These are phyloP conservation scores for Drosophila acutilabella DNA, from an alignment of 2,888 invertebrate species.

Conservation along the genomic window DNA sequence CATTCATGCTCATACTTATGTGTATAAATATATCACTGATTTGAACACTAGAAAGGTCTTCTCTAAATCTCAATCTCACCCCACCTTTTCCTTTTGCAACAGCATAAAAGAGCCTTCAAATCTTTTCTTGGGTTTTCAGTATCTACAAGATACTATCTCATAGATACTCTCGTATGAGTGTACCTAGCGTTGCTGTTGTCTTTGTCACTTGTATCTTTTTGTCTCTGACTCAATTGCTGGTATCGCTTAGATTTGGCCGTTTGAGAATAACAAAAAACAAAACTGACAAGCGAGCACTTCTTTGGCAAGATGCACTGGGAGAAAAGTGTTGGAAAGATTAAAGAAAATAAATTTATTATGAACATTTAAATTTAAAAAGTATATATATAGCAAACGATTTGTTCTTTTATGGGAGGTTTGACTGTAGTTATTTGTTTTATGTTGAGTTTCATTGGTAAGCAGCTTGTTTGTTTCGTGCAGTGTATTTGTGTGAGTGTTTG, in stretches of 20 bases:
- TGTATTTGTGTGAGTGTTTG: slow-evolving; percentile 18
- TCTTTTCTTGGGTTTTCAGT: slow-evolving; percentile 18
- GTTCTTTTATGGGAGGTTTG: too few relatives aligned
- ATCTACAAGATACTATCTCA: slow-evolving; percentile 30
- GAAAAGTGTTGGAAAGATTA: slow-evolving; percentile 4
- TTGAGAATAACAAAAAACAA: slow-evolving; percentile 36
- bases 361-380: not conserved
- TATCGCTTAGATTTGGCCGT: slow-evolving; percentile 75
- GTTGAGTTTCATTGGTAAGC: not conserved
- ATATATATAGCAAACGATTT: not conserved
- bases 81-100: slow-evolving; percentile 26
- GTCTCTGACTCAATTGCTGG: slow-evolving; percentile 72
- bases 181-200: slow-evolving; percentile 34
- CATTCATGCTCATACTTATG: slow-evolving; percentile 1
- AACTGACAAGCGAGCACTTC: slow-evolving; percentile 53
- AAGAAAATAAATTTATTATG: not conserved
- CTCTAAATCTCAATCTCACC: not conserved
- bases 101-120: slow-evolving; percentile 4
- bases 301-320: slow-evolving; percentile 33
- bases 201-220: slow-evolving; percentile 67
- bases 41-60: slow-evolving; percentile 35
- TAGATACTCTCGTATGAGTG: slow-evolving; percentile 13
- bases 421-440: too few relatives aligned
- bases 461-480: slow-evolving; percentile 19
- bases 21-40: slow-evolving; percentile 42